These are phyloP conservation scores for Morus bassanus DNA, from an alignment of 2,797 vertebrate species.

Conservation along the genomic window DNA sequence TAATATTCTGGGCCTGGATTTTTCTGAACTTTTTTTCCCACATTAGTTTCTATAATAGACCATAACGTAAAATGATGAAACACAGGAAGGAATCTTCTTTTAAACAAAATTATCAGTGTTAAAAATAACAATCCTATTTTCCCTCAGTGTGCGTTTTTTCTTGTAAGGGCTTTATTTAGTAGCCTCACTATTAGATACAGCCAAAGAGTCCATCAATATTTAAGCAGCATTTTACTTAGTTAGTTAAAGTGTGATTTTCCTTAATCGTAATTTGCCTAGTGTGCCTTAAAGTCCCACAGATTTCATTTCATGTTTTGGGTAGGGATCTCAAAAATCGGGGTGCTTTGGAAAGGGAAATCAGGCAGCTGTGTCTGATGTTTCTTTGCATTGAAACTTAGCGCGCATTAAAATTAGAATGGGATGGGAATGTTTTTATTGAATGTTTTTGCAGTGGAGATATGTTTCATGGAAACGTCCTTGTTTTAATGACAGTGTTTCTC, in stretches of 20 bases:
- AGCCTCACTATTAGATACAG: background rate
- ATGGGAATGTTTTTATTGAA: constrained; percentile 45
- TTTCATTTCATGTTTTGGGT: background rate
- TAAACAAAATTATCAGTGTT: constrained; percentile 78
- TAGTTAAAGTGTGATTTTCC: background rate
- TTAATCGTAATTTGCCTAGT: background rate
- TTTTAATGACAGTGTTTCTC: constrained; percentile 17
- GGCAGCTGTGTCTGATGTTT: background rate
- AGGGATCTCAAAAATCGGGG: background rate
- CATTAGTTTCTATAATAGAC: constrained; percentile 76
- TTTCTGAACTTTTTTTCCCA: constrained; percentile 80
- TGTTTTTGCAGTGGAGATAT: constrained; percentile 14
- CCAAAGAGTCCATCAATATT: background rate
- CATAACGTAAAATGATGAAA: constrained; percentile 76
- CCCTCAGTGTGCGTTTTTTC: constrained; percentile 36
- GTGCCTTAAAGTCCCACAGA: background rate
- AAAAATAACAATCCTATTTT: constrained; percentile 78
- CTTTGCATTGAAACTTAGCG: background rate
- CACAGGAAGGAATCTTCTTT: constrained; percentile 81
- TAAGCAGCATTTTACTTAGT: background rate
- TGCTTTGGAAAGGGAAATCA: background rate
- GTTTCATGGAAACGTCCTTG: constrained; percentile 30
- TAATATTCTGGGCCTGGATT: constrained; percentile 78
- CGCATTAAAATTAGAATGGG: constrained; percentile 57
- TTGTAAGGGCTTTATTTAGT: constrained; percentile 42